phyloP scores from a whole-genome alignment of 2,888 invertebrate species.

The Agriopis aurantiaria region DNA sequence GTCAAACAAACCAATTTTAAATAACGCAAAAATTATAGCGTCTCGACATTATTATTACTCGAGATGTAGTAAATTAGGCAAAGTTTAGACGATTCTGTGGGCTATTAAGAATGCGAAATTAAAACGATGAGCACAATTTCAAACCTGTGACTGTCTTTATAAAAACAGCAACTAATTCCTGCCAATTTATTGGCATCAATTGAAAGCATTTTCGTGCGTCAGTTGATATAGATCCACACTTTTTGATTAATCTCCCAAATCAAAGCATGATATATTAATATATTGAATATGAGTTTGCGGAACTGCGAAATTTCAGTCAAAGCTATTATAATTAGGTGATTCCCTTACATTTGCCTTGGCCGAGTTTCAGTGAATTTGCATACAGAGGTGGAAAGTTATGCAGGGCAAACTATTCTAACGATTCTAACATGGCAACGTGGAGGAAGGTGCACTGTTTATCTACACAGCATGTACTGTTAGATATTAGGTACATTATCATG shows the following conservation, averaged over 20 bases:
- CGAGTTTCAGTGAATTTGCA: constrained; percentile 36
- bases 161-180: constrained; percentile 19
- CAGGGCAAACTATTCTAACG: constrained; percentile 30
- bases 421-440: constrained; percentile 20
- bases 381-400: constrained; percentile 35
- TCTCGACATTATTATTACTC: constrained; percentile 40
- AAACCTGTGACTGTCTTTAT: constrained; percentile 3
- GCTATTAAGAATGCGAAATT: constrained; percentile 3
- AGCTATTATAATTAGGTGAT: constrained; percentile 16
- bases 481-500: constrained; percentile 18
- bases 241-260: constrained; percentile 42
- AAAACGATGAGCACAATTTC: background rate
- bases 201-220: constrained; percentile 62
- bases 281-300: constrained; percentile 2
- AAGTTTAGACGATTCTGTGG: constrained; percentile 20
- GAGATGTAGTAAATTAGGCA: constrained; percentile 38
- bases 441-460: constrained; percentile 25
- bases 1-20: constrained; percentile 62
- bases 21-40: constrained; percentile 55
- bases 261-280: background rate
- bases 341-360: constrained; percentile 35
- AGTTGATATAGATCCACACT: constrained; percentile 29
- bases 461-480: constrained; percentile 19
- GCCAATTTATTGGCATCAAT: constrained; percentile 67
- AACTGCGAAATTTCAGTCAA: constrained; percentile 1